phyloP scores from a whole-genome alignment of 1,140 invertebrate genomes.

The Oryctes rhinoceros region DNA sequence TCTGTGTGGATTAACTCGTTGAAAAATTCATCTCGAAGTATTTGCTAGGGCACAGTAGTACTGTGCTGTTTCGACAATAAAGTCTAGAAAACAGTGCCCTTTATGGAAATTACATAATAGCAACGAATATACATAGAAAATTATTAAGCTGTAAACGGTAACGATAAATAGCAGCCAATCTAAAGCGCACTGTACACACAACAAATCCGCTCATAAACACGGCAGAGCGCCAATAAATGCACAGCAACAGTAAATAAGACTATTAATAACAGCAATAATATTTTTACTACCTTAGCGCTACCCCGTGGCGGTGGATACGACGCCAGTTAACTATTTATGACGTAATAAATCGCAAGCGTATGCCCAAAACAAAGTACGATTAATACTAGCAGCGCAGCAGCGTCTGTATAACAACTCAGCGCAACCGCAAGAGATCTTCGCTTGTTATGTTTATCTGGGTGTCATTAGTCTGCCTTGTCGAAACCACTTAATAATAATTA shows the following conservation, averaged over 20 bases:
- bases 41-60: too few species aligned
- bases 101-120: too few species aligned
- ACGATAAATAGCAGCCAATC: neutral
- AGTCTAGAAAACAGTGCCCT: too few species aligned
- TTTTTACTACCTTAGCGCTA: neutral
- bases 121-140: too few species aligned
- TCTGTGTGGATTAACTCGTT: too few species aligned
- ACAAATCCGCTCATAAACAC: neutral
- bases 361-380: neutral
- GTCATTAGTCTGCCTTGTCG: neutral
- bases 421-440: too few species aligned
- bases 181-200: neutral
- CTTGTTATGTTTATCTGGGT: neutral
- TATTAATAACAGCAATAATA: constrained; percentile 14
- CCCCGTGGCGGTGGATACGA: neutral
- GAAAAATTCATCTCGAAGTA: too few species aligned
- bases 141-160: neutral
- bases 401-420: too few species aligned
- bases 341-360: neutral
- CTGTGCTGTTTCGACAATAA: too few species aligned
- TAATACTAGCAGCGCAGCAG: neutral
- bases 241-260: neutral
- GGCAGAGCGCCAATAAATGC: neutral
- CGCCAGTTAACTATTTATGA: neutral
- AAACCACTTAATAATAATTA: constrained; percentile 16